Conservation (phyloP, 2,113 vertebrate species). For the Rhodinocichla rosea region DNA sequence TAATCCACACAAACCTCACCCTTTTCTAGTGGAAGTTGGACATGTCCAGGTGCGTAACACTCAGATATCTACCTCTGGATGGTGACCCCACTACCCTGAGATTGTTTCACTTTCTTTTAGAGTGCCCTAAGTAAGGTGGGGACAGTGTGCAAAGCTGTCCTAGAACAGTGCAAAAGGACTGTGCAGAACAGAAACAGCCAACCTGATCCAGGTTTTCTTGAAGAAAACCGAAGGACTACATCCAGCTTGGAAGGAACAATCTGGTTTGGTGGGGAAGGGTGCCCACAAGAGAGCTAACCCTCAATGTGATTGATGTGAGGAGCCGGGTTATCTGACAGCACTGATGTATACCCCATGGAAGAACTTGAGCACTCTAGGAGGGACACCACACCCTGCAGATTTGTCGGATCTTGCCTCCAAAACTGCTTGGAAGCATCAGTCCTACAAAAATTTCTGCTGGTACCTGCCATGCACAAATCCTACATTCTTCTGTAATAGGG, state of each 20-base stretch:
- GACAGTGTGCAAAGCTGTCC: rapidly evolving
- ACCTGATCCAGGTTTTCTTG: background rate
- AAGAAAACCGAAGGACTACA: background rate
- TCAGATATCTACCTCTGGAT: background rate
- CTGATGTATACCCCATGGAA: background rate
- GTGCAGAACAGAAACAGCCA: background rate
- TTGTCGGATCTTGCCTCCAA: background rate
- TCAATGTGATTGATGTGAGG: background rate
- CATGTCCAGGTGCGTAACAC: background rate
- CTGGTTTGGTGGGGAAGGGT: background rate
- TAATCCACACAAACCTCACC: background rate
- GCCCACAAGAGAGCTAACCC: background rate
- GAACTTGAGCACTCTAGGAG: background rate
- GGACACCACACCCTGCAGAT: background rate
- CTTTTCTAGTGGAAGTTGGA: background rate
- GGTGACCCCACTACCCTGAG: background rate
- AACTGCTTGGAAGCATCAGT: background rate
- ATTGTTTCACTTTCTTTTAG: background rate
- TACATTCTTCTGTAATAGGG: background rate
- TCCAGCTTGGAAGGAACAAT: background rate
- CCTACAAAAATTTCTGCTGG: background rate
- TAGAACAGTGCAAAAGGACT: background rate
- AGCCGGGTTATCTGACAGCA: background rate
- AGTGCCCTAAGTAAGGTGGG: background rate
- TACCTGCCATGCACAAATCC: background rate